phyloP scores from a whole-genome alignment of 2,888 invertebrate species.

The Rhingia campestris region DNA sequence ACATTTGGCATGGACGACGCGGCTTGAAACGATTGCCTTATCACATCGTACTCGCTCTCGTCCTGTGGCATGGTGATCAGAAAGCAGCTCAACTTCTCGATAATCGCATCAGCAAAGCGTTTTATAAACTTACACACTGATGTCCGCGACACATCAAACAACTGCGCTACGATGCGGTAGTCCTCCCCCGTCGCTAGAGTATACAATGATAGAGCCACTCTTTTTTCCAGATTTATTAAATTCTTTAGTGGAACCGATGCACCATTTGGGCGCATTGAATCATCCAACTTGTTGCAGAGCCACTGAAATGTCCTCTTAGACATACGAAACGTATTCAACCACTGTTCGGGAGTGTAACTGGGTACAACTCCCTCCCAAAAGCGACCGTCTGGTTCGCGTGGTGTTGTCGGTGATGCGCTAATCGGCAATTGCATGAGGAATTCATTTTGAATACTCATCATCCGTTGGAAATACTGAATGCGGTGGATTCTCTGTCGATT shows the following conservation, averaged over 20 bases:
- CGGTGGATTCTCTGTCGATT: constrained; percentile 77
- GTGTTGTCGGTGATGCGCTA: constrained; percentile 32
- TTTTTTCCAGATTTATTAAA: constrained; percentile 78
- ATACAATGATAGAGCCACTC: constrained; percentile 79
- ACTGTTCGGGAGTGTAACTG: constrained; percentile 76
- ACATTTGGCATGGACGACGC: constrained; percentile 80
- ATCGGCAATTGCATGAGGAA: constrained; percentile 78
- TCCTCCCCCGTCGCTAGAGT: constrained; percentile 79
- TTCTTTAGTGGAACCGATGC: constrained; percentile 71
- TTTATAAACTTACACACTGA: constrained; percentile 79
- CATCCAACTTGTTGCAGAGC: constrained; percentile 77
- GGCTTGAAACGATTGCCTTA: constrained; percentile 77
- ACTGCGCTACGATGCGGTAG: constrained; percentile 77
- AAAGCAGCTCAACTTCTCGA: constrained; percentile 76
- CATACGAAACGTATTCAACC: constrained; percentile 79
- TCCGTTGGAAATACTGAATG: constrained; percentile 78
- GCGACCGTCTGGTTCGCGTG: constrained; percentile 28
- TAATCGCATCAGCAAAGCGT: constrained; percentile 78
- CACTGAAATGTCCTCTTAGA: constrained; percentile 77
- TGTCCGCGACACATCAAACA: constrained; percentile 78
- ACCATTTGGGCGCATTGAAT: constrained; percentile 73
- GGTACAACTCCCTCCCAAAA: constrained; percentile 76
- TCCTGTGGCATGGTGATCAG: constrained; percentile 78
- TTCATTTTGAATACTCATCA: constrained; percentile 78
- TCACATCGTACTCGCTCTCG: constrained; percentile 76